A percentile compares a stretch with the other conserved stretches of the same genome.
These are phyloP conservation scores for Catharus minimus DNA, from an alignment of 2,113 vertebrate species.

Conservation along the genomic window DNA sequence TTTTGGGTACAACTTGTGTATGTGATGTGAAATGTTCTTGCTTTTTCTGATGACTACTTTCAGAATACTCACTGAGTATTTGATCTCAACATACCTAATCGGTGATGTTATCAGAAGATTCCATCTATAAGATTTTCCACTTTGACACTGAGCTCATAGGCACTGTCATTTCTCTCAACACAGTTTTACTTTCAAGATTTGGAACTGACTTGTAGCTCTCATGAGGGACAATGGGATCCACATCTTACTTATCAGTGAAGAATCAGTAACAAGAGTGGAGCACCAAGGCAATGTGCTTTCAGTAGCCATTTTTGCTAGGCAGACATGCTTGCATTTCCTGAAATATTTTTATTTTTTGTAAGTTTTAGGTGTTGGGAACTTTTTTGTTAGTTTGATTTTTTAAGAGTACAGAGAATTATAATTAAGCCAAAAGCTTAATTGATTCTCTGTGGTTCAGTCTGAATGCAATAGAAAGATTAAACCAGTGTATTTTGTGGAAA, in stretches of 20 bases:
- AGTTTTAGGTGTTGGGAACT: background rate
- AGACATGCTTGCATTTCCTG: background rate
- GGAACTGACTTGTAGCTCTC: background rate
- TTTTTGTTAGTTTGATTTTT: background rate
- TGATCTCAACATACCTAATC: background rate
- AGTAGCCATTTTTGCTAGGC: background rate
- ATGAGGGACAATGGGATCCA: background rate
- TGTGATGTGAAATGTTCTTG: background rate
- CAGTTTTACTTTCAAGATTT: background rate
- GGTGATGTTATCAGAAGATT: accelerated
- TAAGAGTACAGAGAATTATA: background rate
- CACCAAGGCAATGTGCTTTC: background rate
- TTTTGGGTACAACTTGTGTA: background rate
- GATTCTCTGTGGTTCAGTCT: background rate
- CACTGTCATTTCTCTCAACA: background rate
- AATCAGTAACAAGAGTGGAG: background rate
- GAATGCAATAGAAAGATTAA: background rate
- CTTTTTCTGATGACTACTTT: background rate
- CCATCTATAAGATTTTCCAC: background rate
- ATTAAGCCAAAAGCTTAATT: background rate
- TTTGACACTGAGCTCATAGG: background rate
- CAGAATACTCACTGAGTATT: background rate
- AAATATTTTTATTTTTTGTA: background rate
- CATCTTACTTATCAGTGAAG: background rate
- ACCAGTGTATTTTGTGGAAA: background rate